A percentile compares a stretch with the other conserved stretches of the same genome.
These are phyloP conservation scores for Scrobipalpa costella DNA, from an alignment of 2,888 invertebrate genomes.

Conservation along the genomic window DNA sequence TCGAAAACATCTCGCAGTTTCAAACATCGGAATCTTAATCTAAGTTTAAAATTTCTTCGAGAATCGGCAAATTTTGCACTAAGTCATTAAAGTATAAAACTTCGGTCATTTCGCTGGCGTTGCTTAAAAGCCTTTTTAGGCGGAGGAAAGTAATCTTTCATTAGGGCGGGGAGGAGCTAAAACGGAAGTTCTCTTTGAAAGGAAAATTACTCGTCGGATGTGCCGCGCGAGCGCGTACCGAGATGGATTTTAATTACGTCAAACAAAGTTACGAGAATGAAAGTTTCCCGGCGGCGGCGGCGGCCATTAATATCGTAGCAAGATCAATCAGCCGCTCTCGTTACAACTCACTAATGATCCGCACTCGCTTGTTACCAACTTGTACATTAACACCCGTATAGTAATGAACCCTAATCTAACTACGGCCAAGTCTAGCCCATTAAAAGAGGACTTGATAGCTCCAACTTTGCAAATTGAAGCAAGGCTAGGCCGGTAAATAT, in stretches of 20 bases:
- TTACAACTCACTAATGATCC: constrained; percentile 51
- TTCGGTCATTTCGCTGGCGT: constrained; percentile 80
- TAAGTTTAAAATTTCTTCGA: constrained; percentile 80
- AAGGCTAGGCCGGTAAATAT: constrained; percentile 8
- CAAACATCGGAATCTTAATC: constrained; percentile 79
- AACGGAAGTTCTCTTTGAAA: constrained; percentile 81
- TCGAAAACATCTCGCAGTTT: constrained; percentile 72
- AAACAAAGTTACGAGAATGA: constrained; percentile 67
- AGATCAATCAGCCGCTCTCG: constrained; percentile 43
- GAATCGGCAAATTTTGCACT: constrained; percentile 80
- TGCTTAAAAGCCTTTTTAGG: constrained; percentile 82
- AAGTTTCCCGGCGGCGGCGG: constrained; percentile 48
- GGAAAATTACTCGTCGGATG: constrained; percentile 79
- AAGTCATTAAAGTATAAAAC: constrained; percentile 82
- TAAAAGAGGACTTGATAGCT: constrained; percentile 40
- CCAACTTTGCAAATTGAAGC: constrained; percentile 34
- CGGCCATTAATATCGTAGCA: constrained; percentile 46
- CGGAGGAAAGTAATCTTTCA: constrained; percentile 81
- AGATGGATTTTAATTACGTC: constrained; percentile 81
- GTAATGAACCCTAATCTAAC: constrained; percentile 42
- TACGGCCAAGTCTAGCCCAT: constrained; percentile 43
- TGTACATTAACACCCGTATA: constrained; percentile 39
- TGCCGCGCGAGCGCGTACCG: constrained; percentile 58
- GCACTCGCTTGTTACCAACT: constrained; percentile 39
- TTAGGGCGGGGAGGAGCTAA: constrained; percentile 77